A percentile compares a stretch with the other conserved stretches of the same genome.
Evolutionary conservation across 2,797 vertebrate species (phyloP).

Genomic region (Melanotaenia parkinsoni): DNA sequence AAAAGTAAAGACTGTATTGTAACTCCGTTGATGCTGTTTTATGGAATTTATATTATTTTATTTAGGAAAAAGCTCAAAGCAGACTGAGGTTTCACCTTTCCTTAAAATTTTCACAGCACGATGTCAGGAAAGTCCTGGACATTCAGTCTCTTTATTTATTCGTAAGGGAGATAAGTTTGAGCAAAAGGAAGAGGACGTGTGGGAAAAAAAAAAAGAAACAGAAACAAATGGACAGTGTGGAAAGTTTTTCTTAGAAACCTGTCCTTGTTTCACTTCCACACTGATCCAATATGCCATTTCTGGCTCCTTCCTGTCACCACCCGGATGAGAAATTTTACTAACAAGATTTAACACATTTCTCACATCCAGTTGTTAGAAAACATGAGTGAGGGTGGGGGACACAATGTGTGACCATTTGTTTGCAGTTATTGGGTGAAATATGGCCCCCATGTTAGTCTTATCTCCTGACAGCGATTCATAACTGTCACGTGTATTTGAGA

Average conservation of each 20-base stretch:
- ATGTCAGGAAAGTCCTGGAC: conserved; percentile 31
- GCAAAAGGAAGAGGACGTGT: not conserved
- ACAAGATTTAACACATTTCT: conserved; percentile 61
- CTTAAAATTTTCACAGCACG: conserved; percentile 35
- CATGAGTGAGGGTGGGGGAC: not conserved
- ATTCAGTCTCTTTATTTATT: conserved; percentile 28
- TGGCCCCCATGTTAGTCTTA: conserved; percentile 44
- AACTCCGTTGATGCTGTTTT: not conserved
- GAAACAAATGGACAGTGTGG: not conserved
- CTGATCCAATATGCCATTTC: conserved; percentile 33
- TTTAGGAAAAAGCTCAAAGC: conserved; percentile 1
- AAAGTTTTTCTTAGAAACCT: conserved; percentile 7
- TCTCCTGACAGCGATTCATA: conserved; percentile 59
- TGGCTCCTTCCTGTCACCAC: conserved; percentile 45
- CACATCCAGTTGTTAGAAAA: conserved; percentile 57
- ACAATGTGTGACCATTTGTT: conserved; percentile 67
- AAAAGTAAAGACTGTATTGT: not conserved
- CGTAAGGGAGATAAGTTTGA: conserved; percentile 1
- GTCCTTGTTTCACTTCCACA: conserved; percentile 5
- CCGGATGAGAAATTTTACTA: conserved; percentile 53
- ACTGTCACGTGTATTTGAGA: conserved; percentile 37
- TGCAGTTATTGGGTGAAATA: conserved; percentile 63
- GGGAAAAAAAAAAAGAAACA: not conserved
- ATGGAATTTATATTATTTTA: not conserved
- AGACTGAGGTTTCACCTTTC: conserved; percentile 50